These are phyloP conservation scores for Alligator mississippiensis DNA, from an alignment of 2,113 vertebrate genomes.

Conservation along the genomic window DNA sequence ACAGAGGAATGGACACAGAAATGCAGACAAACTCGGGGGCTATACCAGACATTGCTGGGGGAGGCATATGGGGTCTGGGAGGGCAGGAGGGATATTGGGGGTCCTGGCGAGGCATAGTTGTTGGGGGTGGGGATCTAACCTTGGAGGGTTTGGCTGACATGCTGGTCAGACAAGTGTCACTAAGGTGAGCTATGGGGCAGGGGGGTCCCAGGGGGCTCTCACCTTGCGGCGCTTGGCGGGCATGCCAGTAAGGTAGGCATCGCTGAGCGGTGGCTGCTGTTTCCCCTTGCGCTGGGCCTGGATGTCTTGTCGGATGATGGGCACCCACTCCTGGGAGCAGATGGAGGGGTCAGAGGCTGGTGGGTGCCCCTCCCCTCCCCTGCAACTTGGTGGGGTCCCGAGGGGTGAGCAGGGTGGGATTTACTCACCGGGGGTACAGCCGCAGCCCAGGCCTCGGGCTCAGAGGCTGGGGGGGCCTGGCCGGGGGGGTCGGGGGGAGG, in stretches of 20 bases:
- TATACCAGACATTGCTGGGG: too few relatives aligned
- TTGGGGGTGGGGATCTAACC: too few relatives aligned
- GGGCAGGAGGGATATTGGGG: background rate
- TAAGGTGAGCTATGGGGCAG: background rate
- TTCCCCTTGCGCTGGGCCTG: constrained; percentile 93
- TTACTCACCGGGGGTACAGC: constrained; percentile 88
- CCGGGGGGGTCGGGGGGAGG: too few relatives aligned
- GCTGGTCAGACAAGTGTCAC: background rate
- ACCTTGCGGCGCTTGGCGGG: constrained; percentile 95
- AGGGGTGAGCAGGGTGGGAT: background rate
- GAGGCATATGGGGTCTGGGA: too few relatives aligned
- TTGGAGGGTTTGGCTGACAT: too few relatives aligned
- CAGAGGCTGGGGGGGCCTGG: too few relatives aligned
- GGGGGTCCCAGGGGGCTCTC: background rate
- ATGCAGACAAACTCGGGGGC: too few relatives aligned
- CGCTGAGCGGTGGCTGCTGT: constrained; percentile 90
- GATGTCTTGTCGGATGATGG: constrained; percentile 92
- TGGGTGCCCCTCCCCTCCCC: too few relatives aligned
- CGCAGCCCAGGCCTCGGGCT: constrained; percentile 88
- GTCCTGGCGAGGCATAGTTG: too few relatives aligned
- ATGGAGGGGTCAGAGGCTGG: background rate
- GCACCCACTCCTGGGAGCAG: constrained; percentile 89
- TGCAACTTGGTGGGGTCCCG: too few relatives aligned
- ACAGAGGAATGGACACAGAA: too few relatives aligned
- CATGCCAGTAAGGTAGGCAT: constrained; percentile 93